phyloP scores from a whole-genome alignment of 2,888 invertebrate species.

The Cartodere bifasciata region DNA sequence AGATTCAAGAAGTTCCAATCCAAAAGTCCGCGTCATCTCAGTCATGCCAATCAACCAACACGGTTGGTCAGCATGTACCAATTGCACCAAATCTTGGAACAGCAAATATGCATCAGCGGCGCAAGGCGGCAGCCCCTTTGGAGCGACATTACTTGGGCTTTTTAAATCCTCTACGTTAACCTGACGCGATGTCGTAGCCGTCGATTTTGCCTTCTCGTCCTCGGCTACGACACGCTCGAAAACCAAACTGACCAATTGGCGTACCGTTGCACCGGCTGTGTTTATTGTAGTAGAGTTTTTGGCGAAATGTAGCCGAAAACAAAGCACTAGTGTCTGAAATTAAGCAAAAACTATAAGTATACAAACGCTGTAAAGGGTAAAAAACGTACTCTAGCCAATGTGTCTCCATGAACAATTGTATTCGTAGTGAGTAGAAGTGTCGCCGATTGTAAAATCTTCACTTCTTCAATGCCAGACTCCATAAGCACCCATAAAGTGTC shows the following conservation, averaged over 20 bases:
- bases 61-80: constrained; percentile 93
- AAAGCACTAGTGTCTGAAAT: constrained; percentile 77
- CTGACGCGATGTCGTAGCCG: constrained; percentile 30
- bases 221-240: constrained; percentile 76
- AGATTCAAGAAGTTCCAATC: constrained; percentile 87
- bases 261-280: constrained; percentile 94
- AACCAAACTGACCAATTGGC: constrained; percentile 86
- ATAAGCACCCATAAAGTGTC: constrained; percentile 88
- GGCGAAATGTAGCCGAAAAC: constrained; percentile 92
- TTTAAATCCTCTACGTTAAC: constrained; percentile 70
- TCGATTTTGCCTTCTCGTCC: constrained; percentile 39
- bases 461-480: constrained; percentile 88
- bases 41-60: constrained; percentile 92
- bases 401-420: constrained; percentile 86
- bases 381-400: constrained; percentile 70
- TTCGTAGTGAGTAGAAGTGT: constrained; percentile 92
- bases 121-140: constrained; percentile 74
- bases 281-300: constrained; percentile 92
- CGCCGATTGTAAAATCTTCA: constrained; percentile 91
- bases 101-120: constrained; percentile 90
- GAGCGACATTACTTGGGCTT: constrained; percentile 59
- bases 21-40: constrained; percentile 95
- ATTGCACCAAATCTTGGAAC: constrained; percentile 93
- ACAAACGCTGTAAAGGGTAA: constrained; percentile 7
- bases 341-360: neutral